Conservation (phyloP, 2,113 vertebrate species). For the Malurus cyaneus region DNA sequence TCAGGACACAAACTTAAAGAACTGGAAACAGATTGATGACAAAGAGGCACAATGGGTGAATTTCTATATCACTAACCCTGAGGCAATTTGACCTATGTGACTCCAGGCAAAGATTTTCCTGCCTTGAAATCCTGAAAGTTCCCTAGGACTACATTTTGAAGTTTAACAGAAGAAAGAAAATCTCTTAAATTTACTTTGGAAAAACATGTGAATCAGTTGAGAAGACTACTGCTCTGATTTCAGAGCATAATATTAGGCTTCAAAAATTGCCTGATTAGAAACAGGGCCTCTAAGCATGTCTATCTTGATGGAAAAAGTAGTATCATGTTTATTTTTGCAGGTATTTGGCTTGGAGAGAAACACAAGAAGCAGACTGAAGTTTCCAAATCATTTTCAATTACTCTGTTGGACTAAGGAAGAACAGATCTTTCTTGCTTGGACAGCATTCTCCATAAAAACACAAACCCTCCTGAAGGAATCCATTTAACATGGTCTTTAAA, state of each 20-base stretch:
- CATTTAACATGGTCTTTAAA: constrained; percentile 28
- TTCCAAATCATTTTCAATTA: constrained; percentile 1
- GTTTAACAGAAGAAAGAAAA: not conserved
- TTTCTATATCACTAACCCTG: not conserved
- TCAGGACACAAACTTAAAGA: not conserved
- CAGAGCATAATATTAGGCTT: not conserved
- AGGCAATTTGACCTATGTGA: not conserved
- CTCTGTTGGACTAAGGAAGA: not conserved
- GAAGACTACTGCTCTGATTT: not conserved
- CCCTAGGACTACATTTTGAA: not conserved
- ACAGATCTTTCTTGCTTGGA: constrained; percentile 14
- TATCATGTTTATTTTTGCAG: not conserved
- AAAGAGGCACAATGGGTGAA: not conserved
- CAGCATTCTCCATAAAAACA: not conserved
- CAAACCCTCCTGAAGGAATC: constrained; percentile 15
- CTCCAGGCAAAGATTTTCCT: not conserved
- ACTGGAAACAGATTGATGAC: not conserved
- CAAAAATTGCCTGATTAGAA: not conserved
- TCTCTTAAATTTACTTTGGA: not conserved
- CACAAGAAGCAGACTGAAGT: not conserved
- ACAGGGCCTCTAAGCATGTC: not conserved
- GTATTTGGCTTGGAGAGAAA: constrained; percentile 5
- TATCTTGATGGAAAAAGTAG: not conserved
- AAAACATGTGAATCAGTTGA: not conserved
- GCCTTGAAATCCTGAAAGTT: not conserved